Evolutionary conservation across 37 sponge, comb jelly and placozoan species (phyloP).

Genomic region (Chondrosia reniformis): DNA sequence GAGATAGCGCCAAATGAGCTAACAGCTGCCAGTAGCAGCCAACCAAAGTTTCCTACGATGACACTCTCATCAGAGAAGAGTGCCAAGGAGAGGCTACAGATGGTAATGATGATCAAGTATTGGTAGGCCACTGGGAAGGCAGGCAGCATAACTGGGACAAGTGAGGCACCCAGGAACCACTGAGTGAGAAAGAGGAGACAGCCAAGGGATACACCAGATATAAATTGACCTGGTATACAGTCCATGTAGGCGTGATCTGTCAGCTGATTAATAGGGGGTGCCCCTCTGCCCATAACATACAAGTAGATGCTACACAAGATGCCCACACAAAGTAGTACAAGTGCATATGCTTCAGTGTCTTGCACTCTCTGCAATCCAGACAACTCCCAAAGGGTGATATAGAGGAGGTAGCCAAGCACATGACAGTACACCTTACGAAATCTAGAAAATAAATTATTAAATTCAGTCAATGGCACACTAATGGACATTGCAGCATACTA

Average conservation of each 20-base stretch:
- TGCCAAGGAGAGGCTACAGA: background rate
- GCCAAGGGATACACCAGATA: background rate
- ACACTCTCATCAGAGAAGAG: background rate
- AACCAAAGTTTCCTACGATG: background rate
- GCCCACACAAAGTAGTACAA: background rate
- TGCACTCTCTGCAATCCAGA: background rate
- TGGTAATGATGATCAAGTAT: background rate
- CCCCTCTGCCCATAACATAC: background rate
- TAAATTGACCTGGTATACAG: background rate
- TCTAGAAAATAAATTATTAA: background rate
- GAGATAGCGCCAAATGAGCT: background rate
- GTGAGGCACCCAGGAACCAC: background rate
- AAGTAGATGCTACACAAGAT: background rate
- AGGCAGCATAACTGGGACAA: background rate
- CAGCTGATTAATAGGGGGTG: background rate
- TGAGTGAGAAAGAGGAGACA: background rate
- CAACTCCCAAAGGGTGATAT: background rate
- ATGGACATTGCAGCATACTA: background rate
- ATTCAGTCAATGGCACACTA: background rate
- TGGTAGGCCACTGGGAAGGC: background rate
- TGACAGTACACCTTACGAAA: slow-evolving; percentile 5
- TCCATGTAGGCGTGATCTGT: background rate
- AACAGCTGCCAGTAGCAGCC: background rate
- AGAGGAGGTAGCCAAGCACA: background rate
- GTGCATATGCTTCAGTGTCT: background rate